These are phyloP conservation scores for Mizuhopecten yessoensis DNA, from an alignment of 1,140 invertebrate species.

Conservation along the genomic window DNA sequence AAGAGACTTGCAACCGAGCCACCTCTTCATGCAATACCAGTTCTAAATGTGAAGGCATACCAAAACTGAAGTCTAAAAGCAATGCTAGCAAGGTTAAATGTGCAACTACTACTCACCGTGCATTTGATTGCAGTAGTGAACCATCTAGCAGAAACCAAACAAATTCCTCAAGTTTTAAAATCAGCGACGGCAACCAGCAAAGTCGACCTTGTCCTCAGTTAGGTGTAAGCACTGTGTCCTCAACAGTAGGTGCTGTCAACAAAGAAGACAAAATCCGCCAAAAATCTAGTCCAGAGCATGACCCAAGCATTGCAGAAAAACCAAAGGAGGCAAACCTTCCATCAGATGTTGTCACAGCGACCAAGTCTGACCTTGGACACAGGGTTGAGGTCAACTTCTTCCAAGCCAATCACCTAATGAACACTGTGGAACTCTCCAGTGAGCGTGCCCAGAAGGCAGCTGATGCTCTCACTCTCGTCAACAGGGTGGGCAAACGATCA, in stretches of 20 bases:
- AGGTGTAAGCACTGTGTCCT: constrained; percentile 9
- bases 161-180: not conserved
- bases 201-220: not conserved
- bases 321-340: constrained; percentile 30
- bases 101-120: not conserved
- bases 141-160: not conserved
- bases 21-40: not conserved
- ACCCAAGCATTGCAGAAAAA: constrained; percentile 32
- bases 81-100: not conserved
- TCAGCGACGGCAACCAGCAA: not conserved
- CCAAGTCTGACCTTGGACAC: not conserved
- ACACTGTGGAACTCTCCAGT: constrained; percentile 42
- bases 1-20: not conserved
- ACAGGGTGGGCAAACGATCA: not conserved
- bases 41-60: not conserved
- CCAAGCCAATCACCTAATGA: constrained; percentile 5
- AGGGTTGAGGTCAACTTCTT: not conserved
- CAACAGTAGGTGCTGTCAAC: not conserved
- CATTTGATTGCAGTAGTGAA: not conserved
- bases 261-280: not conserved
- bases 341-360: not conserved
- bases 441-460: constrained; percentile 36
- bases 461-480: constrained; percentile 41
- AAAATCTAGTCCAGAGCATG: constrained; percentile 50
- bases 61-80: not conserved